Conservation (phyloP, 2,797 vertebrate species). For the Echiichthys vipera region DNA sequence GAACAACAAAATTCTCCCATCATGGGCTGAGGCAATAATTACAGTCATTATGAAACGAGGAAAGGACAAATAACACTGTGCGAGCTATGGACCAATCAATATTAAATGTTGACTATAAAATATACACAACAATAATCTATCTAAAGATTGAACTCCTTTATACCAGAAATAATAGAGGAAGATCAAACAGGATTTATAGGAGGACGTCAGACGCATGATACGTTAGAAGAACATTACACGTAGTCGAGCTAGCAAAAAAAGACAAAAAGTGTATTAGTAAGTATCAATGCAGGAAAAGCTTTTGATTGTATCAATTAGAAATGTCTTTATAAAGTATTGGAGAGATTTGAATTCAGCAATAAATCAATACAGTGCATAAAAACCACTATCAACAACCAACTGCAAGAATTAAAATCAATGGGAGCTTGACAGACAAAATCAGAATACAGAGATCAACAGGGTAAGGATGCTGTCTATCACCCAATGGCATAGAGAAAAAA, state of each 20-base stretch:
- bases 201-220: slow-evolving; percentile 2
- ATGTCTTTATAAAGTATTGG: background rate
- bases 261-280: background rate
- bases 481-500: background rate
- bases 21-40: background rate
- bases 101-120: slow-evolving; percentile 12
- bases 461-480: background rate
- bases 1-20: background rate
- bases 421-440: background rate
- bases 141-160: background rate
- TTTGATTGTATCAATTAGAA: background rate
- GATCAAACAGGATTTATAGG: slow-evolving; percentile 11
- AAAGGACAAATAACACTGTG: background rate
- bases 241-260: background rate
- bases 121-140: slow-evolving; percentile 14
- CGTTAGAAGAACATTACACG: background rate
- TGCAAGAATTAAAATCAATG: slow-evolving; percentile 5
- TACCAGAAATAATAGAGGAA: slow-evolving; percentile 5
- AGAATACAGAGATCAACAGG: background rate
- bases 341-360: background rate
- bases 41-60: background rate
- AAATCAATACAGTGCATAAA: background rate
- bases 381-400: background rate
- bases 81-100: background rate
- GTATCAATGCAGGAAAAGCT: background rate